phyloP scores from a whole-genome alignment of 2,113 vertebrate genomes.

The Antechinus stuartii region DNA sequence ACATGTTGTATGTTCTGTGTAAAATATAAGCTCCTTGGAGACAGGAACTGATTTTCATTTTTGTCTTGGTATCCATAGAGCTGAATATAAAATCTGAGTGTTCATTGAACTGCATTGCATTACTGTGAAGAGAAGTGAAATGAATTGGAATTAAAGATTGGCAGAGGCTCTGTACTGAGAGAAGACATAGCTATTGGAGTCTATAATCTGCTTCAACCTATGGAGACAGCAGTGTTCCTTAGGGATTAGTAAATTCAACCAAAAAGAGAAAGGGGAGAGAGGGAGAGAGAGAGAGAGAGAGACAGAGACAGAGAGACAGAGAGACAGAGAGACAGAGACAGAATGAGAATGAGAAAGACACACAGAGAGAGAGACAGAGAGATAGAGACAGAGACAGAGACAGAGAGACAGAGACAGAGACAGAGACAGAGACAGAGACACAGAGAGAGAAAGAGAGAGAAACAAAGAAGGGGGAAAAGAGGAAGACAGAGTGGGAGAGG shows the following conservation, averaged over 20 bases:
- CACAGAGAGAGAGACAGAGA: no score
- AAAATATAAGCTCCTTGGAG: not conserved
- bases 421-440: no score
- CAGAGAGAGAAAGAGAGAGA: no score
- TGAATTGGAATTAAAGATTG: not conserved
- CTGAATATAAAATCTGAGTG: not conserved
- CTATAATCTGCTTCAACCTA: not conserved
- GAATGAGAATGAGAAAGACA: no score
- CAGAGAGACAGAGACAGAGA: no score
- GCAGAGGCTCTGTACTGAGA: not conserved
- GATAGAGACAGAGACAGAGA: no score
- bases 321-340: no score
- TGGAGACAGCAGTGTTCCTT: constrained; percentile 25
- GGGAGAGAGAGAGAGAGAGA: no score
- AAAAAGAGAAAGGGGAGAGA: not conserved
- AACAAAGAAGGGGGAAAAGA: no score
- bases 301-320: no score
- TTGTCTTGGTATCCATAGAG: not conserved
- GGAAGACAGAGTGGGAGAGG: no score
- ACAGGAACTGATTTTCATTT: not conserved
- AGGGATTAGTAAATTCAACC: constrained; percentile 42
- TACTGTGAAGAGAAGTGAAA: not conserved
- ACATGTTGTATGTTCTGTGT: not conserved
- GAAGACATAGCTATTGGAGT: not conserved
- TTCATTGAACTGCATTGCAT: not conserved